Evolutionary conservation across 2,888 invertebrate genomes (phyloP), one percentile per base, ranked within the genome.

Genomic region (Harpalus rubripes): DNA sequence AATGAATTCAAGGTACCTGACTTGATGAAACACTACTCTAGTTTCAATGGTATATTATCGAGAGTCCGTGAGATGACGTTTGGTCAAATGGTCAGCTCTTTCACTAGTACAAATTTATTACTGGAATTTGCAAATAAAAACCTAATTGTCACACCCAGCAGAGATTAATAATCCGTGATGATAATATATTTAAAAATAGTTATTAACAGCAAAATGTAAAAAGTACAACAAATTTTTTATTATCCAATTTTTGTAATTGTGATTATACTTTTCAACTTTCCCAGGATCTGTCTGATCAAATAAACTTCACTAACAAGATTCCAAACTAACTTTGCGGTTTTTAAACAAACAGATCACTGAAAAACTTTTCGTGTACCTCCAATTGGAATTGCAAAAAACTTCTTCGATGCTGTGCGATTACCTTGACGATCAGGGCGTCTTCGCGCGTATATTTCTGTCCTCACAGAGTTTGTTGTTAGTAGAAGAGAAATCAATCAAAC

Each of bases 401-500:
- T 52, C 2, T 52, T 52, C 44, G 44, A 52, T 12, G 44, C 32
- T 32, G 32, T 32, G 32, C 32, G 32, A 12, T 52, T 52, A 52
- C 10, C 12, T 52, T 7, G 44, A 12, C 12, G 44, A 52, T 52
- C 44, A 12, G 8, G 8, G 8, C 44, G 44, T 12, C 44, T 32
- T 12, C 10, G 12, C 44, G 4, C 12, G 44, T 52, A 0, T 52
- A 12, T 52, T 52, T 52, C 44, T 8, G 1, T 59, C 59, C 16
- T 1, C 16, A 1, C 7, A 15, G 16, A 68, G 68, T 68, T 68
- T 68, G 68, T 68, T 39, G 39, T 68, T 68, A n/a, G n/a, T 68
- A 4, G 6, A n/a, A 32, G 68, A 15, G 68, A 39, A 68, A 68
- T 68, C 68, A 68, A 68, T 68, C 68, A 32, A 32, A 0, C 68